A percentile compares a stretch with the other conserved stretches of the same genome.
Conservation (phyloP, 64 coral and sea anemone species). For the Porites australiensis region DNA sequence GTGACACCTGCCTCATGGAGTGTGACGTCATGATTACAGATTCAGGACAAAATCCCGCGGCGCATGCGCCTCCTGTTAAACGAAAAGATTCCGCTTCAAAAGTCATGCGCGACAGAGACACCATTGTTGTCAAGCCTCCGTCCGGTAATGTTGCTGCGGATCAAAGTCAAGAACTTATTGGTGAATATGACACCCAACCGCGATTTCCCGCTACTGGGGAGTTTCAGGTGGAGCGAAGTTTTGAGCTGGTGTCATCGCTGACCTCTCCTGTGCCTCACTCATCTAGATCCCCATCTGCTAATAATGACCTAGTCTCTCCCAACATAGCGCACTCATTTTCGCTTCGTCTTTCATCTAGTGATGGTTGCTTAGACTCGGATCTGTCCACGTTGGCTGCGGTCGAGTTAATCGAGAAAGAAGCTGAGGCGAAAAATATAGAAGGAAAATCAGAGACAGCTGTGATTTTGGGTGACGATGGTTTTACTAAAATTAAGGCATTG, state of each 20-base stretch:
- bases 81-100: neutral
- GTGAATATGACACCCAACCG: conserved; percentile 50
- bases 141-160: neutral
- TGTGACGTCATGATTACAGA: conserved; percentile 24
- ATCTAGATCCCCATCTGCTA: neutral
- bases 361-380: conserved; percentile 53
- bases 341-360: conserved; percentile 4
- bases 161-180: conserved; percentile 28
- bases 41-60: neutral
- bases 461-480: neutral
- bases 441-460: neutral
- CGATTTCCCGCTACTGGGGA: neutral
- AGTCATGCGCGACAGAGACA: neutral
- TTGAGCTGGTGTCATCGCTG: neutral
- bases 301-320: neutral
- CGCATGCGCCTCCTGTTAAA: neutral
- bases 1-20: conserved; percentile 74
- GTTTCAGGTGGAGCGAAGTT: neutral
- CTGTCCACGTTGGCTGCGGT: conserved; percentile 47
- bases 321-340: neutral
- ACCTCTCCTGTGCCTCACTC: neutral
- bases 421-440: neutral
- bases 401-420: conserved; percentile 66
- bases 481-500: neutral
- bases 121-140: neutral